A percentile compares a stretch with the other conserved stretches of the same genome.
phyloP scores from a whole-genome alignment of 2,797 vertebrate genomes.

The Lerista edwardsae region DNA sequence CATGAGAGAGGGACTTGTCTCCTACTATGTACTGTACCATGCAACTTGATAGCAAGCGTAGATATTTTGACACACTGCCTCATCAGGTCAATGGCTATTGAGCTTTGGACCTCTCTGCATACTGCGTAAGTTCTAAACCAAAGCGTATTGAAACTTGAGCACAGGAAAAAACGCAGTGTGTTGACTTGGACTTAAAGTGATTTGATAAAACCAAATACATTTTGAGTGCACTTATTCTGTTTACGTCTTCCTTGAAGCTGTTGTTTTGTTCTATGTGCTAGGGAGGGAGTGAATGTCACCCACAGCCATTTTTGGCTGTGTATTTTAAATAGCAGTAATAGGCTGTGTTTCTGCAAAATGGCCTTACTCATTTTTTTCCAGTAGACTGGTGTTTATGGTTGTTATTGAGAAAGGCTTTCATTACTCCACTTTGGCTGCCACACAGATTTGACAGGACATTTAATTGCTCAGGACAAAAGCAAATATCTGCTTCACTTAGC shows the following conservation, averaged over 20 bases:
- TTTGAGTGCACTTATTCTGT: slow-evolving; percentile 53
- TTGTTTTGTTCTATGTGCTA: slow-evolving; percentile 48
- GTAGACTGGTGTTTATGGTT: slow-evolving; percentile 60
- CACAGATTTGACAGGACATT: slow-evolving; percentile 56
- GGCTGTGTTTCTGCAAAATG: slow-evolving; percentile 61
- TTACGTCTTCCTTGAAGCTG: slow-evolving; percentile 47
- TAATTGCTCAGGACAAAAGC: slow-evolving; percentile 54
- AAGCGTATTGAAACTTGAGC: not conserved
- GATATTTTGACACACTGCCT: too few relatives aligned
- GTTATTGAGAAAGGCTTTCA: slow-evolving; percentile 53
- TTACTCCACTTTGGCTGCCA: slow-evolving; percentile 51
- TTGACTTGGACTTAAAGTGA: not conserved
- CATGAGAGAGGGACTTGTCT: too few relatives aligned
- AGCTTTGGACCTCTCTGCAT: not conserved
- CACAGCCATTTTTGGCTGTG: slow-evolving; percentile 63
- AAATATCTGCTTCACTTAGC: slow-evolving; percentile 44
- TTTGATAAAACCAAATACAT: slow-evolving; percentile 38
- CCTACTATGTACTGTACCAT: not conserved
- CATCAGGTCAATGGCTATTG: not conserved
- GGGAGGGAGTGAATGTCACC: slow-evolving; percentile 29
- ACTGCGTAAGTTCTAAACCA: not conserved
- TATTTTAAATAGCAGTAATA: slow-evolving; percentile 63
- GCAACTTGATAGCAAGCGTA: not conserved
- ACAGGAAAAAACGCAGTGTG: not conserved
- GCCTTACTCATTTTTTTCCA: slow-evolving; percentile 60